Base-by-base conservation (phyloP, 1,140 invertebrate species). In the Chrysomallon squamiferum region DNA sequence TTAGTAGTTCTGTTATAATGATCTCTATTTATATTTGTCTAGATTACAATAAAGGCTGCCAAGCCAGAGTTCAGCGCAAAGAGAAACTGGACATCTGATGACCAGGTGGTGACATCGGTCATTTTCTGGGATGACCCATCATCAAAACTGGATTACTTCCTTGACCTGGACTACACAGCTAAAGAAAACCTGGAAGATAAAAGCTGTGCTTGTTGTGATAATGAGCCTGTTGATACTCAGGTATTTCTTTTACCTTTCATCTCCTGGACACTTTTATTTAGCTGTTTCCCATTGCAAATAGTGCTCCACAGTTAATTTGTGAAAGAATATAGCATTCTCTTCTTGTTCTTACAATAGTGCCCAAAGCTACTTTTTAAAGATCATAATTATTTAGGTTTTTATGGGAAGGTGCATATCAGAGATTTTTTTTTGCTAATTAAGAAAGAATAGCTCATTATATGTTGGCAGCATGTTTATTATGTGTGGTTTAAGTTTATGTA, bases 101-200 rank as follows among this genome's bases (percentile, higher is more conserved):
- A 71, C 43, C 30, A 69, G 25, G 74, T 68, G 13, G 71, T 71
- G 32, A 75, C 74, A 18, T 62, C 59, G 32, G 57, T 75, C 13
- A 43, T 71, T 41, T 66, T 75, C 47, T 75, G 71, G 71, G 68
- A 73, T 32, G 71, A 68, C n/a, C 49, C 57, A 18, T 66, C 41
- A 6, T 7, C 35, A 38, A 38, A 38, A 38, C 35, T 38, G 35
- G 52, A 58, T 45, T 49, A 62, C 9, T 49, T 75, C 20, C 56
- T 56, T 3, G 58, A 70, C 30, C 71, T 65, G 38, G 68, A 76
- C 58, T 73, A 69, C 50, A 47, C 61, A 30, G 20, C 52, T 20
- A 58, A 65, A 20, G 38, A 50, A 20, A 65, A 68, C 22, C 71
- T 59, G 58, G 67, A 65, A 50, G 38, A 59, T 25, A 41, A 43